Evolutionary conservation across 2,888 invertebrate species (phyloP), one percentile per base, ranked within the genome.

Genomic region (Harpagoxenus sublaevis): DNA sequence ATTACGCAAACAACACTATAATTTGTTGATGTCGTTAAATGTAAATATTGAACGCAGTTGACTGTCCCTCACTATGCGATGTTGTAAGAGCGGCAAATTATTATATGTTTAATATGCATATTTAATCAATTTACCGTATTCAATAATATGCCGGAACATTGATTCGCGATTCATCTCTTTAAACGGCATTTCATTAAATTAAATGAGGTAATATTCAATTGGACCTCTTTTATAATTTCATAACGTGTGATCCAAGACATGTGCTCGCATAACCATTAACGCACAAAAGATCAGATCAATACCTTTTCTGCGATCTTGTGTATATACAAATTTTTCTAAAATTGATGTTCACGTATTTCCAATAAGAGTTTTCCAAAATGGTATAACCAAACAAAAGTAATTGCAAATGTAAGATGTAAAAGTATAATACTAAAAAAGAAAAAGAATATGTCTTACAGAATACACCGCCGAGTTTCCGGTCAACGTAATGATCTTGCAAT

Each of bases 21-120:
- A 81, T 81, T 81, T 81, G 79, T 81, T 60, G 73, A 73, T 81
- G 48, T 73, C 73, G 18, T 81, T 81, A 81, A 81, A 81, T 60
- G 73, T 73, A 81, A 81, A 81, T 81, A 81, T 81, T 48, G 79
- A 73, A 81, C 18, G 48, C 48, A 60, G 18, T 60, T 81, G 28
- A 48, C 73, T 73, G 60, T 23, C 45, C 57, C 35, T 81, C 79
- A 73, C 79, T 73, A 48, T 62, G 45, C 28, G 79, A 79, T 60
- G 60, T 18, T 81, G 60, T 81, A 81, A 81, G 60, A 81, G 79
- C 48, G 48, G 23, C 60, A 71, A 79, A 81, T 81, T 81, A 81
- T 81, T 81, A 39, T 57, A 73, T 73, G 73, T 81, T 81, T 81
- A 81, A 81, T 81, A 71, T 79, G 73, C 60, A 71, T 81, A 73